Evolutionary conservation across 1,140 invertebrate species (phyloP), one percentile per base, ranked within the genome.

Genomic region (Panagrolaimus sp.): DNA sequence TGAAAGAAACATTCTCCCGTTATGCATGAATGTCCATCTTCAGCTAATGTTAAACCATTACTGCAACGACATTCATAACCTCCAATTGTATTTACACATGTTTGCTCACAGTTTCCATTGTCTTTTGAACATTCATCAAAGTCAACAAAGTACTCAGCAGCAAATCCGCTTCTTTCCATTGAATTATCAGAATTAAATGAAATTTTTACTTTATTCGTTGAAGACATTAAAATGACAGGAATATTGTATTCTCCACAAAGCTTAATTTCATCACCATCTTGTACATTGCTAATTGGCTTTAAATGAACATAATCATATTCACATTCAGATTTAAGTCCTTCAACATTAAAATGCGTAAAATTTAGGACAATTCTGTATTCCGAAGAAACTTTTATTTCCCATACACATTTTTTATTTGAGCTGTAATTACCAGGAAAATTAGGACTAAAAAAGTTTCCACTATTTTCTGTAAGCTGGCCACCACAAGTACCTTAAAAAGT

Each of bases 331-430:
- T 93, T 92, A 75, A 93, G 96, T 8, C 94, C 94, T 86, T 98
- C 95, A 45, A 98, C 85, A 81, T 98, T 93, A 80, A 98, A 97
- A 82, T 96, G 92, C 0, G 94, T 96, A 84, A 98, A 97, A 86
- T 97, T 97, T 20, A 98, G 85, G 0, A 92, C 95, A 67, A 98
- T 98, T 63, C 90, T 87, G 82, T 93, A 92, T 71, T 92, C 91
- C 1, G 90, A 89, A 0, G 90, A 90, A 0, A 93, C 93, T 51
- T 93, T 88, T 61, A 98, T 96, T 85, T 97, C 92, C 95, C 95
- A 98, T 7, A 95, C 88, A 84, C 95, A 98, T 81, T 92, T 92
- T 84, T 97, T 97, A 78, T 93, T 91, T 7, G 89, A 87, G 0
- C 93, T 94, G 84, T 98, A 98, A 2, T 90, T 84, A 76, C 96